Evolutionary conservation across 1,140 invertebrate genomes (phyloP), one percentile per base, ranked within the genome.

Genomic region (Cheumatopsyche charites): DNA sequence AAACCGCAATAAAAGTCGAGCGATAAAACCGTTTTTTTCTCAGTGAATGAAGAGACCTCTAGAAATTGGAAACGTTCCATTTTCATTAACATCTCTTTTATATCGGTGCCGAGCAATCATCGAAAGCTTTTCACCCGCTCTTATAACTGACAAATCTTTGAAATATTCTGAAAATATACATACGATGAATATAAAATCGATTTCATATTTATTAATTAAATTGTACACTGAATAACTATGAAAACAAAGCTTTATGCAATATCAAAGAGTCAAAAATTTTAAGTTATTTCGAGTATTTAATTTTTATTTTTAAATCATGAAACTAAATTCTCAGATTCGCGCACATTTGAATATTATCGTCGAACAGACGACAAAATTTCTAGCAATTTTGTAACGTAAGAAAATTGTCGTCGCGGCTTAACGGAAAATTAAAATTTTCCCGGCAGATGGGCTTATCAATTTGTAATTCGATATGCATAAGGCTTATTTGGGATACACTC

Each of bases 31-130:
- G 43, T 62, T 68, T 67, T 42, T 26, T 43, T n/a, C 15, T 47
- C 26, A 13, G 67, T 36, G 29, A 9, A 36, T 9, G 29, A 3
- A 36, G 29, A 25, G 45, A 67, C 62, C 68, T 11, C 49, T 36
- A 41, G 23, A 68, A 74, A 74, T 74, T 74, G 68, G 68, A 70
- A 74, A 70, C 66, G 43, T 65, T 69, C 49, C 67, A 62, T 73
- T 52, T 70, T 73, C 49, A 63, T 72, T 72, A 65, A 65, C 62
- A 72, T 72, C 26, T 66, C 43, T 52, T 47, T 66, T 66, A 66
- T 66, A 65, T 65, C 62, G 29, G 41, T 26, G 62, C 62, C 17
- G 29, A 65, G 62, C 43, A 65, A 65, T 65, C 62, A 65, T 65
- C n/a, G n/a, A 61, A 42, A 65, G 19, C 47, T 65, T 65, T 65